A percentile compares a stretch with the other conserved stretches of the same genome.
phyloP scores from a whole-genome alignment of 2,888 invertebrate genomes.

The Pammene fasciana region DNA sequence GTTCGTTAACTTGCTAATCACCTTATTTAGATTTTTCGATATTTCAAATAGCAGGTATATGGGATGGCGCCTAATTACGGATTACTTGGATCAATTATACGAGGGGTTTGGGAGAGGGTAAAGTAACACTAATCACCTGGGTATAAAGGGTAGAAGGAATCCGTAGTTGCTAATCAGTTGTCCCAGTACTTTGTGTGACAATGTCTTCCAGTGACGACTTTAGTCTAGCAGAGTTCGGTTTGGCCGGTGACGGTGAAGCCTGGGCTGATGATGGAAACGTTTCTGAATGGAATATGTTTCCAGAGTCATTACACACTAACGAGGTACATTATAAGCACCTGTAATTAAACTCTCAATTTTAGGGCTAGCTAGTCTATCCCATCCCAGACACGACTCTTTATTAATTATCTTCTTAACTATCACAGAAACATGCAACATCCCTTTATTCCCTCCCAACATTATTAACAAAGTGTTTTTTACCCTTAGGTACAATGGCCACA shows the following conservation, averaged over 20 bases:
- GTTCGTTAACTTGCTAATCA: constrained; percentile 21
- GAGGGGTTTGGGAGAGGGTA: constrained; percentile 47
- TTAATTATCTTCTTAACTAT: not conserved
- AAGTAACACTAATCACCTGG: constrained; percentile 50
- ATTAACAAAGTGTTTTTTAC: constrained; percentile 6
- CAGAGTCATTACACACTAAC: constrained; percentile 17
- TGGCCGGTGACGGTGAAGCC: not conserved
- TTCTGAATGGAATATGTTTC: constrained; percentile 14
- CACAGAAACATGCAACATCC: not conserved
- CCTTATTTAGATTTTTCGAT: constrained; percentile 26
- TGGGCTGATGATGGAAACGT: constrained; percentile 14
- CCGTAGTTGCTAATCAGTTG: constrained; percentile 47
- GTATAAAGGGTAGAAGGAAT: constrained; percentile 47
- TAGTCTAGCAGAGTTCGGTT: constrained; percentile 41
- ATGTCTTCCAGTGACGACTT: constrained; percentile 50
- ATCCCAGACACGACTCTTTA: not conserved
- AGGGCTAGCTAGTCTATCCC: too few species aligned
- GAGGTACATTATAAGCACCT: not conserved
- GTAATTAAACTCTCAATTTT: too few species aligned
- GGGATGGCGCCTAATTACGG: constrained; percentile 42
- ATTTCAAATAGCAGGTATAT: constrained; percentile 8
- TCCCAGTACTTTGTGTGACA: constrained; percentile 50
- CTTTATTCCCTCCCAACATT: not conserved
- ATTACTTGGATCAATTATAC: constrained; percentile 42
- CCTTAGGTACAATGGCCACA: constrained; percentile 18